Percentiles rank a stretch among this genome's conserved stretches.
Conservation (phyloP, 2,888 invertebrate species). For the Ophion slaviceki region DNA sequence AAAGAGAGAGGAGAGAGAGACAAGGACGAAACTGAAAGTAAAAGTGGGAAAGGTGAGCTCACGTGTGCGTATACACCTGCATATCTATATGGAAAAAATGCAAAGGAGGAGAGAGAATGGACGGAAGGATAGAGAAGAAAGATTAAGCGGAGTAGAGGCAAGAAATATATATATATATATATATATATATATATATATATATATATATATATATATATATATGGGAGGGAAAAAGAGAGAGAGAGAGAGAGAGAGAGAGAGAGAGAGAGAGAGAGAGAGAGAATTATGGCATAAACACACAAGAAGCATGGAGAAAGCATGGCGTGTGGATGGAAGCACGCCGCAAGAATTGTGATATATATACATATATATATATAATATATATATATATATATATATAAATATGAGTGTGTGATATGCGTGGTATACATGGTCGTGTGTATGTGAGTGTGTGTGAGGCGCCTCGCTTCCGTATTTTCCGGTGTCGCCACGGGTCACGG, state of each 20-base stretch:
- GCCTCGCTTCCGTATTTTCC: slow-evolving; percentile 72
- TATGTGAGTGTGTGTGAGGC: neutral
- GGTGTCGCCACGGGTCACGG: slow-evolving; percentile 82
- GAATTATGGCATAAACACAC: slow-evolving; percentile 38
- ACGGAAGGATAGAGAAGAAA: slow-evolving; percentile 33
- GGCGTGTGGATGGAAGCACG: slow-evolving; percentile 62
- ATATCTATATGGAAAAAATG: no score
- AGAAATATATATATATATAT: slow-evolving; percentile 19
- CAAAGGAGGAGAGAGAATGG: neutral
- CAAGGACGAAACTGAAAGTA: no score
- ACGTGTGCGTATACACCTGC: no score
- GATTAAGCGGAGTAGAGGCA: neutral
- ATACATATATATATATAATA: slow-evolving; percentile 3
- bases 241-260: neutral
- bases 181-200: no score
- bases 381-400: neutral
- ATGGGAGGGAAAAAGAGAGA: no score
- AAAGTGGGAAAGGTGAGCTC: no score
- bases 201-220: slow-evolving; percentile 25
- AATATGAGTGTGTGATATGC: neutral
- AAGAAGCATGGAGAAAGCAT: slow-evolving; percentile 61
- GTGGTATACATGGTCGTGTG: neutral
- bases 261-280: slow-evolving; percentile 29
- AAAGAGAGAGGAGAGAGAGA: no score
- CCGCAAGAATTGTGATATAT: slow-evolving; percentile 40